phyloP scores from a whole-genome alignment of 2,797 vertebrate genomes.

The Xerus rutilus region DNA sequence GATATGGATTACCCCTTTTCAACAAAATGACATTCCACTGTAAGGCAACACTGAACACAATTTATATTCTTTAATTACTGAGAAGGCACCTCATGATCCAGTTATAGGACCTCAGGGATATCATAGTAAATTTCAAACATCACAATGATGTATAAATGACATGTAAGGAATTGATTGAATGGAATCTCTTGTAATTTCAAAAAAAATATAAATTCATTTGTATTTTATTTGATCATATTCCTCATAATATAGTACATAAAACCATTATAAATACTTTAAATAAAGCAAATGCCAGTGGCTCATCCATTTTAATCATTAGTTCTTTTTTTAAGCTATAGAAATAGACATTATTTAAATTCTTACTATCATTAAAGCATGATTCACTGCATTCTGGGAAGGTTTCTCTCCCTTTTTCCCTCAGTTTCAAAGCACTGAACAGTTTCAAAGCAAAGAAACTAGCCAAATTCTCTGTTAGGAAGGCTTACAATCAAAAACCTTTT shows the following conservation, averaged over 20 bases:
- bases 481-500: neutral
- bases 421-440: neutral
- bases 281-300: neutral
- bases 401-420: neutral
- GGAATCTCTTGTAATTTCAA: slow-evolving; percentile 15
- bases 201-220: neutral
- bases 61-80: slow-evolving; percentile 67
- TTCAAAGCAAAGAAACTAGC: neutral
- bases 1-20: slow-evolving; percentile 62
- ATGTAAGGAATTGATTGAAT: neutral
- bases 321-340: neutral
- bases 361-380: neutral
- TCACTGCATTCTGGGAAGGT: neutral
- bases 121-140: slow-evolving; percentile 35
- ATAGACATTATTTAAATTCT: neutral
- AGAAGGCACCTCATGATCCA: slow-evolving; percentile 53
- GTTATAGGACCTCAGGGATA: neutral
- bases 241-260: neutral
- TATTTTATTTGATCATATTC: slow-evolving; percentile 2
- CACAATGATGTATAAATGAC: neutral
- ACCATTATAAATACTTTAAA: neutral
- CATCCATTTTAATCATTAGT: neutral
- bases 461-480: neutral
- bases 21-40: slow-evolving; percentile 70
- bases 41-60: slow-evolving; percentile 74